Evolutionary conservation across 2,888 invertebrate species (phyloP), one percentile per base, ranked within the genome.

Genomic region (Leptinotarsa tumamoca): DNA sequence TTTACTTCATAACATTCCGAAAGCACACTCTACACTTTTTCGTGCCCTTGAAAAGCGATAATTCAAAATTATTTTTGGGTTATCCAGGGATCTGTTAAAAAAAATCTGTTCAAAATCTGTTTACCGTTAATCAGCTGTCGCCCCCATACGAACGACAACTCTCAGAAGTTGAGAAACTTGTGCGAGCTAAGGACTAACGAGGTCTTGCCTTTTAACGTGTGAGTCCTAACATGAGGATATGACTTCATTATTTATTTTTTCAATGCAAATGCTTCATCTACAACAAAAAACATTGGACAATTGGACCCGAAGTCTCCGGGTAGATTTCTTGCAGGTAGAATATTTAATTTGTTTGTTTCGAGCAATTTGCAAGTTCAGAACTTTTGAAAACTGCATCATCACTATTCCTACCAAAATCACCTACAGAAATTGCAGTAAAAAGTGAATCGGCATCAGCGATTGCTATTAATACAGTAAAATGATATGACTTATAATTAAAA

Each of bases 201-300:
- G 21, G 21, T 21, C 21, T 21, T 21, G 21, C 21, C 21, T 21
- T 21, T 21, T 21, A 21, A 21, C 21, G 21, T 21, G 21, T 21
- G 21, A 21, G 21, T 21, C 21, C 21, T 21, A 21, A 21, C 21
- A 21, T 21, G 75, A 61, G 68, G 71, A 49, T 74, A 74, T 71
- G 71, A 71, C 69, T 67, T 69, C 74, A 74, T 74, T 66, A 71
- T 74, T 52, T 71, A 50, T 74, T 74, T 52, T 74, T 61, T 74
- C n/a, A 74, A 67, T 71, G 67, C 70, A 71, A 71, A 74, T 71
- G 74, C 74, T 74, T 74, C 71, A 0, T 74, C 67, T 67, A 43
- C 71, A 72, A 68, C 68, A 72, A 75, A 72, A 71, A 67, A 72
- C 56, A 75, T 58, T 68, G 75, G 75, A 72, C 72, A 75, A 75